Base-by-base conservation (phyloP, 1,140 invertebrate species). In the Aphelinus certus region DNA sequence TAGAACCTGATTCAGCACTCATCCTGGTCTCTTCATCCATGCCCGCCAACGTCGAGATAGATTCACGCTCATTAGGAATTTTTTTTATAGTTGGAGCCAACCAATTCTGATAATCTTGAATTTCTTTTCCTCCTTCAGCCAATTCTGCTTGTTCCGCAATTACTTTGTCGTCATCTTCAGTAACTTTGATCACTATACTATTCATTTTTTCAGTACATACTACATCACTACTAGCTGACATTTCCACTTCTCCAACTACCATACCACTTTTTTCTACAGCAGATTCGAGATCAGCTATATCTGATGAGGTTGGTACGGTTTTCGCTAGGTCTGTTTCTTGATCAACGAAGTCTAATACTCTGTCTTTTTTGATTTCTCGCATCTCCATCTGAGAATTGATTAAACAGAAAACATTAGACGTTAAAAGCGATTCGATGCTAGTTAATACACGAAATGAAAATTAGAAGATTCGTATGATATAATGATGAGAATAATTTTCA, bases 1-100 rank as follows among this genome's bases (percentile, higher is more conserved):
- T 82, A 51, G 88, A 90, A 55, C 83, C 83, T 6, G 83, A 86
- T 74, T 94, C 93, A 7, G 94, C 94, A 87, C 95, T 95, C 94
- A 96, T 96, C 79, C 94, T 91, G 2, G 94, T 96, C 81, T 96
- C 94, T 83, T 96, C 94, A 83, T 95, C 94, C 80, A 94, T 94
- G 3, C 93, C 89, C 51, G 70, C 51, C 2, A 92, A 88, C 0
- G 89, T 89, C 10, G 85, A 86, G n/a, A 88, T 79, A 45, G 77
- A 79, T 73, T 86, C 83, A 58, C 65, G 81, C 6, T 75, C 73
- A n/a, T 9, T 64, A 2, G 76, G 43, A 46, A 77, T 70, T 73
- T 83, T 85, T 63, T 84, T 87, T 4, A 83, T 82, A 10, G 81
- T 57, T 43, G 87, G 87, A 1, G 87, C 82, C 3, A 88, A 68